These are phyloP conservation scores for Microchrysa polita DNA, from an alignment of 2,888 invertebrate genomes.

Conservation along the genomic window DNA sequence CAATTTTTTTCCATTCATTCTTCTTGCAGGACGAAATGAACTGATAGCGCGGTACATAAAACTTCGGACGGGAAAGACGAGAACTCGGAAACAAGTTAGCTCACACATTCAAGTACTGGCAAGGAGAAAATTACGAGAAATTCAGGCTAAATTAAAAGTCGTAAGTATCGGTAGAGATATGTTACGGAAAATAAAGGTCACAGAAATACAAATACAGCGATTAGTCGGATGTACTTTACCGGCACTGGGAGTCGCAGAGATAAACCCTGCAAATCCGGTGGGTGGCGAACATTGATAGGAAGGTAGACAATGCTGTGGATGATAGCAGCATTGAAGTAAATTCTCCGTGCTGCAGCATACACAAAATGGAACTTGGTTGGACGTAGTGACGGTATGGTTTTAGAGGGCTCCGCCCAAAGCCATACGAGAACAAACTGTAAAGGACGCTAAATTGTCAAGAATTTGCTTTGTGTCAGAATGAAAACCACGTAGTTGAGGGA, in stretches of 20 bases:
- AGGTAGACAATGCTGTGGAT: conserved; percentile 17
- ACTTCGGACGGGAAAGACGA: conserved; percentile 98
- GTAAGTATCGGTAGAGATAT: conserved; percentile 69
- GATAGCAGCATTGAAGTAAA: conserved; percentile 13
- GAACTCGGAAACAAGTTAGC: conserved; percentile 99
- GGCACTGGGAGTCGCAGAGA: background rate
- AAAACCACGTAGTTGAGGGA: conserved; percentile 18
- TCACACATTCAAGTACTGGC: conserved; percentile 99
- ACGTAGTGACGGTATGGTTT: conserved; percentile 25
- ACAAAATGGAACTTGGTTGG: background rate
- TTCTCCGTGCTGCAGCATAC: conserved; percentile 2
- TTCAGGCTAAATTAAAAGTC: conserved; percentile 98
- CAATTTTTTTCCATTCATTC: conserved; percentile 47
- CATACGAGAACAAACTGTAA: background rate
- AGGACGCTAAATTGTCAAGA: conserved; percentile 37
- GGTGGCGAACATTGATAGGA: conserved; percentile 14
- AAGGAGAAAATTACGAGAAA: conserved; percentile 96
- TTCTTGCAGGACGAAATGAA: conserved; percentile 92
- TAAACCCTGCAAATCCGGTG: background rate
- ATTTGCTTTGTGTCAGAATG: conserved; percentile 20
- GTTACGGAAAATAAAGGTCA: conserved; percentile 16
- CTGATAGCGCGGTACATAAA: conserved; percentile 99
- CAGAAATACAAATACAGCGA: conserved; percentile 24
- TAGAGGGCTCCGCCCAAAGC: background rate
- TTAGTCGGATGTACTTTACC: conserved; percentile 8